Base-by-base conservation (phyloP, 1,140 invertebrate genomes). In the Drosophila micromelanica region DNA sequence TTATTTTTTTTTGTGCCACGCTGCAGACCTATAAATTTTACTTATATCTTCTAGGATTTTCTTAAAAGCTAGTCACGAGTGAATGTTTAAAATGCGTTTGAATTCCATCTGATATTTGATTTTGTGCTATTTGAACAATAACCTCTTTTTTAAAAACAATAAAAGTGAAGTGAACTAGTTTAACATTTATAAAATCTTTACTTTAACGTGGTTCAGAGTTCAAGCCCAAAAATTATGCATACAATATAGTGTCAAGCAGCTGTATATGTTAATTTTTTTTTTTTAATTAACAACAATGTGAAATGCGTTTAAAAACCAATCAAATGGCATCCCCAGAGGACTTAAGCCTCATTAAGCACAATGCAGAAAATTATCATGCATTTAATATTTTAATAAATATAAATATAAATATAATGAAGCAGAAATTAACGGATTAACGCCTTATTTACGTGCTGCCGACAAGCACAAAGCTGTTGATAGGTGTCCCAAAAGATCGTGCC, bases 401-500 rank as follows among this genome's bases (percentile, higher is more conserved):
- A 40, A 40, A n/a, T 40, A 62, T 62, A 69, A 52, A 61, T 61
- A 54, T 46, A 62, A 62, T 37, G 40, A n/a, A 52, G 23, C 45
- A 2, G 8, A 68, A 61, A 63, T 70, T 70, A 70, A 63, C 60
- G 51, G 68, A 63, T 70, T 70, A 70, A 70, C 60, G 60, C 60
- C 42, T 27, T 70, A 30, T 70, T 70, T 64, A 64, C 62, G 43
- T 43, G 59, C 55, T 49, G 40, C 49, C 20, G 46, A 38, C 51
- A 54, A 12, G n/a, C 60, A 17, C 35, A 35, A 32, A 61, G 56
- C 65, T 45, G 56, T 54, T 69, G 65, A 69, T 35, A 27, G 38
- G 17, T 27, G 15, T 40, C 15, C 8, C 35, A 23, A 35, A 42
- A 59, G 64, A 27, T 49, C 63, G 23, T 27, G 27, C 4, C 27